Conservation (phyloP, 2,113 vertebrate species). For the Xenopus borealis region DNA sequence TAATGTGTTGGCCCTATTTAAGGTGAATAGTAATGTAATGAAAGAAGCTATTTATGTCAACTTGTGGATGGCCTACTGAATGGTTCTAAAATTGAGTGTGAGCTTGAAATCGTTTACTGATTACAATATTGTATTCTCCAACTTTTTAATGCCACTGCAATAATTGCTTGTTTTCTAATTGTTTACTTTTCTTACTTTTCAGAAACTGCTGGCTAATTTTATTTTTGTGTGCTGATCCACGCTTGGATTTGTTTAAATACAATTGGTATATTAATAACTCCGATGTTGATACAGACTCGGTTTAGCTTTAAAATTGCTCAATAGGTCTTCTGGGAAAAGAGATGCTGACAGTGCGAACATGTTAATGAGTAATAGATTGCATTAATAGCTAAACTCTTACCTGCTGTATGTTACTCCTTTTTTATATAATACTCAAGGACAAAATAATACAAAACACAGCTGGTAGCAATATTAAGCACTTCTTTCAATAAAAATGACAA, state of each 20-base stretch:
- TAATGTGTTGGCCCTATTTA: too few relatives aligned
- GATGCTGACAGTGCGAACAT: slow-evolving; percentile 39
- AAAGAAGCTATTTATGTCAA: too few relatives aligned
- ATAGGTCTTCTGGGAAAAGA: slow-evolving; percentile 42
- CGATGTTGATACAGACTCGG: slow-evolving; percentile 1
- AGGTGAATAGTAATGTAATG: too few relatives aligned
- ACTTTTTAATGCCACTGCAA: too few relatives aligned
- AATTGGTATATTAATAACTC: slow-evolving; percentile 24
- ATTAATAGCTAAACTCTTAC: slow-evolving; percentile 44
- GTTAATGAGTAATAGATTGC: slow-evolving; percentile 47
- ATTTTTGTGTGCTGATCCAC: too few relatives aligned
- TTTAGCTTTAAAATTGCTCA: slow-evolving; percentile 33
- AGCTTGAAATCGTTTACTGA: too few relatives aligned
- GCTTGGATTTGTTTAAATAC: neutral
- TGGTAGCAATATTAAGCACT: slow-evolving; percentile 38
- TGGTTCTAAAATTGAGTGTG: too few relatives aligned
- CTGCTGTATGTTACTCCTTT: slow-evolving; percentile 34
- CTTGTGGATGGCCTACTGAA: too few relatives aligned
- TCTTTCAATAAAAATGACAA: slow-evolving; percentile 35
- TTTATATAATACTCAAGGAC: slow-evolving; percentile 40
- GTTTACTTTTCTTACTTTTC: too few relatives aligned
- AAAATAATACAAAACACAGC: slow-evolving; percentile 43
- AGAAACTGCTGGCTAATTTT: too few relatives aligned
- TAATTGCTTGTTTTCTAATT: too few relatives aligned
- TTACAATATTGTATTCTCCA: too few relatives aligned